phyloP scores from a whole-genome alignment of 2,888 invertebrate species.

The Eupithecia inturbata region DNA sequence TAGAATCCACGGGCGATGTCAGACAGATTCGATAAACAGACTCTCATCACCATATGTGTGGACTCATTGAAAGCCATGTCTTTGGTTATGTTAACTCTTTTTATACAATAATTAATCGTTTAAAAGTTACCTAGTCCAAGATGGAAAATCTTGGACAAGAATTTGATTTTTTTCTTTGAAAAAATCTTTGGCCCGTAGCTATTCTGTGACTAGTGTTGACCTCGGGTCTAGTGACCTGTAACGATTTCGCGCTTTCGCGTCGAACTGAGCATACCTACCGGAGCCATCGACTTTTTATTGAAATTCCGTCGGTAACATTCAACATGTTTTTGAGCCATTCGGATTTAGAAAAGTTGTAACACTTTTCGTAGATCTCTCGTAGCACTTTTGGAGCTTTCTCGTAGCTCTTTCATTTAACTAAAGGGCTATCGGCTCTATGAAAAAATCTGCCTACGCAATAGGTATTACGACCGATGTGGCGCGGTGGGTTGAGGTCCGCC shows the following conservation, averaged over 20 bases:
- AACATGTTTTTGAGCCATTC: slow-evolving; percentile 23
- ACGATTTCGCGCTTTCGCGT: slow-evolving; percentile 37
- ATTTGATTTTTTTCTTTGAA: too few relatives aligned
- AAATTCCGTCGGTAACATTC: slow-evolving; percentile 21
- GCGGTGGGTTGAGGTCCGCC: too few relatives aligned
- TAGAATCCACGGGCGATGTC: too few relatives aligned
- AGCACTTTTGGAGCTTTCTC: slow-evolving; percentile 11
- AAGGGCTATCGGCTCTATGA: background rate
- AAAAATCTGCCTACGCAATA: background rate
- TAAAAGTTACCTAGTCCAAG: background rate
- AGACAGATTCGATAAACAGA: too few relatives aligned
- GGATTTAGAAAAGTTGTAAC: background rate
- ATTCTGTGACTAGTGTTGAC: slow-evolving; percentile 34
- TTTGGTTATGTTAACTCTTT: too few relatives aligned
- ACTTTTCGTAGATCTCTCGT: slow-evolving; percentile 12
- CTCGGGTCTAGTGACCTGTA: slow-evolving; percentile 43
- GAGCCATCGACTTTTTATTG: slow-evolving; percentile 33
- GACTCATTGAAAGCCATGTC: too few relatives aligned
- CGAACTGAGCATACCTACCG: slow-evolving; percentile 37
- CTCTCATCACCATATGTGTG: too few relatives aligned
- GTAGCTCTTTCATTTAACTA: slow-evolving; percentile 7
- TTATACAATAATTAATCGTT: background rate
- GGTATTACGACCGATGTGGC: too few relatives aligned
- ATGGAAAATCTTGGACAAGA: background rate
- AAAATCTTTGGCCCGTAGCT: background rate